Base-by-base conservation (phyloP, 2,797 vertebrate genomes). In the Muraenolepis orangiensis region DNA sequence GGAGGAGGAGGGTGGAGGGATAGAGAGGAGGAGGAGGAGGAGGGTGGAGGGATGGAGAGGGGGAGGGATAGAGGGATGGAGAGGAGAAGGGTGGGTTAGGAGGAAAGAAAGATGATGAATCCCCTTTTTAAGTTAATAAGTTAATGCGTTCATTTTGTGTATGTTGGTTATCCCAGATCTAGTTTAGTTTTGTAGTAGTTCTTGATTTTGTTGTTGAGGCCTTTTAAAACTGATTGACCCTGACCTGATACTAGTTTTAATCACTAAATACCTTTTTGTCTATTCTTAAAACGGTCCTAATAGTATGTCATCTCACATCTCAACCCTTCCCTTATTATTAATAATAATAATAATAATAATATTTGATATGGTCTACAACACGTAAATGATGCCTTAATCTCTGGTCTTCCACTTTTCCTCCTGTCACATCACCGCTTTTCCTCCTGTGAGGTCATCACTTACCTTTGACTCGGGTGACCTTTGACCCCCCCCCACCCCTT, bases 371-470 rank as follows among this genome's bases (percentile, higher is more conserved):
- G 12, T 38, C 8, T 38, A 38, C 36, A 51, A 8, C 46, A n/a
- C 46, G 6, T 57, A 7, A 8, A 23, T 20, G 46, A 57, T 23
- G 20, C 20, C 20, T n/a, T 57, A n/a, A 57, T 57, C 46, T 57
- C 20, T 1, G 0, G 20, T 57, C 46, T 57, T 51, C n/a, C n/a
- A n/a, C n/a, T 51, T 51, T 20, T 5, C 42, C 42, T 61, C 57
- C 57, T 26, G 57, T 61, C 8, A 61, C 51, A 73, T 57, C 23
- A 26, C 20, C 1, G 0, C 31, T 40, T 66, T 28, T 40, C 64
- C 34, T 66, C 64, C 34, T 40, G 34, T 80, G 23, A 75, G 78
- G 57, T 66, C 38, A 74, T 46, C 72, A 28, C 66, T 69, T 51
- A 72, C 31, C 10, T 16, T 12, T 31, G 18, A 20, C 30, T 42